These are phyloP conservation scores for Microcebus murinus DNA, from an alignment of 2,113 vertebrate species.

Conservation along the genomic window DNA sequence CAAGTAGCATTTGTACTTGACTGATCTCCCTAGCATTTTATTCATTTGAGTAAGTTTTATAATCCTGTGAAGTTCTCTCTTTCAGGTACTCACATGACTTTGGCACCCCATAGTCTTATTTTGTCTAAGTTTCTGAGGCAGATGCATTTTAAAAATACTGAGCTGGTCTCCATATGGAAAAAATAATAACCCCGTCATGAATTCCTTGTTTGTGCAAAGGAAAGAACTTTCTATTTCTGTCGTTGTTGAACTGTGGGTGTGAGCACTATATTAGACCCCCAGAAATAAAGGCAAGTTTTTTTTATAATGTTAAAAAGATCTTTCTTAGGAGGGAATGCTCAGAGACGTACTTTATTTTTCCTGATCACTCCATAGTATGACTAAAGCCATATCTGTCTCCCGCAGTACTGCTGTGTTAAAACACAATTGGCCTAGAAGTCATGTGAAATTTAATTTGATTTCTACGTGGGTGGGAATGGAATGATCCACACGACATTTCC, in stretches of 20 bases:
- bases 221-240: constrained; percentile 45
- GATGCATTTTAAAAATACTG: constrained; percentile 44
- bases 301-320: neutral
- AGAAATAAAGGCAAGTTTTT: neutral
- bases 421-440: constrained; percentile 40
- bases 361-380: neutral
- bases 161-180: neutral
- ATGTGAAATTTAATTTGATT: constrained; percentile 63
- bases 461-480: constrained; percentile 49
- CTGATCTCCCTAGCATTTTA: neutral
- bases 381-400: neutral
- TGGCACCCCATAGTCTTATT: constrained; percentile 22
- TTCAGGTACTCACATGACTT: constrained; percentile 45
- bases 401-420: neutral
- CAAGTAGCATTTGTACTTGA: constrained; percentile 37
- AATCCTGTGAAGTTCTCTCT: neutral
- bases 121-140: constrained; percentile 55
- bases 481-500: neutral
- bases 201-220: constrained; percentile 40
- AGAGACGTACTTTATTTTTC: constrained; percentile 21
- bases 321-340: neutral
- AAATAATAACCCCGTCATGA: neutral
- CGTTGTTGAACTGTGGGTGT: neutral
- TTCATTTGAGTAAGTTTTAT: neutral
- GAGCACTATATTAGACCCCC: neutral